Conservation (phyloP, 2,113 vertebrate genomes). For the Falcunculus frontatus region DNA sequence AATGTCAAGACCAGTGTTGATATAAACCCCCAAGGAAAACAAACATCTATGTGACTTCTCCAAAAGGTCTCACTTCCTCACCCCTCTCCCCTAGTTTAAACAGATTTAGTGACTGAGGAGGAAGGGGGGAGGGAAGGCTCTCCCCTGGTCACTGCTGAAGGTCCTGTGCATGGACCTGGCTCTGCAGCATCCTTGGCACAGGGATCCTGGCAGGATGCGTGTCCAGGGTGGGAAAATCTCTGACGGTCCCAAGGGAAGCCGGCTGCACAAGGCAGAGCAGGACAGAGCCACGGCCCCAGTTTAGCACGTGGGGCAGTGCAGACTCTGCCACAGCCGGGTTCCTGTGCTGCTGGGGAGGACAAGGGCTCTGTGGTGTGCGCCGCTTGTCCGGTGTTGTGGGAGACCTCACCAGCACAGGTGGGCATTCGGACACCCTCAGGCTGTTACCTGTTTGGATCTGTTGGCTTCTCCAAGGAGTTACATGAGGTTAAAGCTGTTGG, state of each 20-base stretch:
- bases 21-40: constrained; percentile 82
- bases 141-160: not conserved
- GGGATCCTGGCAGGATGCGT: rapidly evolving
- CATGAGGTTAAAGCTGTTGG: not conserved
- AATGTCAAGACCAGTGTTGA: constrained; percentile 83
- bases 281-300: rapidly evolving
- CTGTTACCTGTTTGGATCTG: not conserved
- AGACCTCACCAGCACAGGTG: rapidly evolving
- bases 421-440: rapidly evolving
- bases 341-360: not conserved
- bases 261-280: rapidly evolving
- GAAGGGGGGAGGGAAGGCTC: not conserved
- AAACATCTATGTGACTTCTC: constrained; percentile 77
- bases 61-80: constrained; percentile 73
- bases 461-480: not conserved
- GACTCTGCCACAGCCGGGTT: rapidly evolving
- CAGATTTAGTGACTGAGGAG: constrained; percentile 61
- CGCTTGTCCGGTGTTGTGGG: rapidly evolving
- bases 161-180: not conserved
- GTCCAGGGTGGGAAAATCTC: not conserved
- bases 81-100: constrained; percentile 74
- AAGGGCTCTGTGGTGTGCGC: rapidly evolving
- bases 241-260: rapidly evolving
- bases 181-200: not conserved
- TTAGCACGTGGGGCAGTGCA: rapidly evolving